phyloP scores from a whole-genome alignment of 2,888 invertebrate genomes.

The Brachyopa scutellaris region DNA sequence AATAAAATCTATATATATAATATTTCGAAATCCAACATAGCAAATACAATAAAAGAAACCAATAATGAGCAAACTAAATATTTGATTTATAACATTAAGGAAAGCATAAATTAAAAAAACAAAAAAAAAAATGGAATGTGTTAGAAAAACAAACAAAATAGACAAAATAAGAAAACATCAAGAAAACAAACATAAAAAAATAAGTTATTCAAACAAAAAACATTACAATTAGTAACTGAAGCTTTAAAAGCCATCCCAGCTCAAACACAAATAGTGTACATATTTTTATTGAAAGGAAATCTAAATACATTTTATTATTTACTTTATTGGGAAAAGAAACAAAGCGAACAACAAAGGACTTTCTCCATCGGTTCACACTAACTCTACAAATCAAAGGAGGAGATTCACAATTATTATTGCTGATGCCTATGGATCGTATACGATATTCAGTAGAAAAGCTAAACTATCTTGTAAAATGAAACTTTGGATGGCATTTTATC shows the following conservation, averaged over 20 bases:
- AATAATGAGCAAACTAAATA: conserved; percentile 2
- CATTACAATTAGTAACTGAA: conserved; percentile 18
- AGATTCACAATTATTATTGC: conserved; percentile 1
- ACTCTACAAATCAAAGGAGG: conserved; percentile 7
- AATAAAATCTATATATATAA: conserved; percentile 16
- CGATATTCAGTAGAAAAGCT: conserved; percentile 1
- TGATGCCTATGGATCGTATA: neutral
- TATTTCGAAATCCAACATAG: conserved; percentile 52
- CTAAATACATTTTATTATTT: neutral
- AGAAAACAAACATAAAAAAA: conserved; percentile 5
- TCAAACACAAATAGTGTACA: neutral
- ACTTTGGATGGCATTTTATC: neutral
- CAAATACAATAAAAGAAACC: conserved; percentile 34
- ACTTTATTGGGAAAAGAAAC: neutral
- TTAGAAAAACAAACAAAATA: conserved; percentile 34
- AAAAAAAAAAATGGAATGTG: conserved; percentile 52
- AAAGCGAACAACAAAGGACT: no score
- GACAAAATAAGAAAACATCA: conserved; percentile 6
- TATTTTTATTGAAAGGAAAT: no score
- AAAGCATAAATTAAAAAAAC: conserved; percentile 29
- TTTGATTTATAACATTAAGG: neutral
- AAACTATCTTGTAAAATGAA: neutral
- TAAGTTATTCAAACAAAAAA: conserved; percentile 36
- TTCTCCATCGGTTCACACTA: no score
- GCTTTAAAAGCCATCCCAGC: conserved; percentile 3